phyloP scores from a whole-genome alignment of 2,797 vertebrate species.

The Dallia pectoralis region DNA sequence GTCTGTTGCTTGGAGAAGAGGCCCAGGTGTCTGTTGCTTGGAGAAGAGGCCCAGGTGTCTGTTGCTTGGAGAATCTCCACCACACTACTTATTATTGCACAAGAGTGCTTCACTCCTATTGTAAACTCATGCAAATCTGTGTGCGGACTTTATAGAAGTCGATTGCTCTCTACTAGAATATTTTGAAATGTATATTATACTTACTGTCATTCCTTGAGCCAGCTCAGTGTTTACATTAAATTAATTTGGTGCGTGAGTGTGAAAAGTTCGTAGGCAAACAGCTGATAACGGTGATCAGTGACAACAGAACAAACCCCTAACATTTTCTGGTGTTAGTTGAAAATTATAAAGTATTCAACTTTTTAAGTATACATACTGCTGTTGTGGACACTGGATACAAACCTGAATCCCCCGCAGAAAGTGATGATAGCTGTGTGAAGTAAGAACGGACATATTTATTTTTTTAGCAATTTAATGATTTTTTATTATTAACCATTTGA shows the following conservation, averaged over 20 bases:
- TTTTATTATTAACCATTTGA: no score
- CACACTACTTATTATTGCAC: not conserved
- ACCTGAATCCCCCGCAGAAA: slow-evolving; percentile 2
- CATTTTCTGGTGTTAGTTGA: not conserved
- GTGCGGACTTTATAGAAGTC: not conserved
- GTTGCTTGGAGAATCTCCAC: not conserved
- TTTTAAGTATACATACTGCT: not conserved
- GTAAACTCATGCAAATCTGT: not conserved
- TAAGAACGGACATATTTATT: not conserved
- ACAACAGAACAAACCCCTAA: not conserved
- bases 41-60: not conserved
- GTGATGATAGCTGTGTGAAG: not conserved
- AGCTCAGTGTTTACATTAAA: not conserved
- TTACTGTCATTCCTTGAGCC: not conserved
- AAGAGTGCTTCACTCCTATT: not conserved
- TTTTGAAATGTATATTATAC: not conserved
- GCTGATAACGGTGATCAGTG: not conserved
- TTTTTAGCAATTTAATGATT: no score
- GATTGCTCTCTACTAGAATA: not conserved
- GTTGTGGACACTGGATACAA: not conserved
- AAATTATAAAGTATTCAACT: not conserved
- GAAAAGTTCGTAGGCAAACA: not conserved
- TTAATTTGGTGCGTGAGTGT: not conserved
- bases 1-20: no score
- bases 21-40: slow-evolving; percentile 92